Evolutionary conservation across 1,140 invertebrate genomes (phyloP), one percentile per base, ranked within the genome.

Genomic region (Lamellibrachia luymesi): DNA sequence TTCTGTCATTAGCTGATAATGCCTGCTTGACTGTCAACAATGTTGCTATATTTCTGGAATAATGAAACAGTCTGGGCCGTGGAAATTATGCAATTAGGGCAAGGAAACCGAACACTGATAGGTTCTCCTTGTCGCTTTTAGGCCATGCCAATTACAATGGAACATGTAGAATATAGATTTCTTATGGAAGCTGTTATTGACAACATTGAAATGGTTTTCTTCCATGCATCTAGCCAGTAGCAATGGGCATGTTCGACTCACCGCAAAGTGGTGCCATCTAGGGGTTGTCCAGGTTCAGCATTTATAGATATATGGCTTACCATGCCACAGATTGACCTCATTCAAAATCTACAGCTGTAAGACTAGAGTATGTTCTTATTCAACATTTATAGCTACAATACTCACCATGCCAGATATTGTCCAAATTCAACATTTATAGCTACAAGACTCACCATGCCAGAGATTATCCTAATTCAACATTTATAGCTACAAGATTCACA

Each of bases 401-500:
- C 38, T 38, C 38, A 38, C 38, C 38, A 38, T 38, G 89, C 27
- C 27, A 17, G 27, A 90, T 0, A 90, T 91, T 91, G 91, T 50
- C 8, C 91, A 4, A 4, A 91, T 91, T 92, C 56, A 50, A n/a
- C 89, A 51, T 90, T n/a, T 52, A 90, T 80, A 10, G 1, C 38
- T n/a, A 10, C 2, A 91, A 10, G 0, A 91, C 2, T 80, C 17
- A 8, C 6, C 64, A 8, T 22, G 64, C 64, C 7, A 80, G 64
- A 80, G 0, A 17, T 80, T 80, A 2, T 80, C 25, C 2, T 80
- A 38, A 38, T 38, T 38, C 38, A 38, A 38, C 38, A 38, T 38
- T 38, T 1, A 38, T 91, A 38, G 27, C 22, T 50, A 91, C 50
- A 38, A 17, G 90, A 91, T 93, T 95, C 95, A 97, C 97, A n/a